phyloP scores from a whole-genome alignment of 2,797 vertebrate species.

The Tiaroga cobitis region DNA sequence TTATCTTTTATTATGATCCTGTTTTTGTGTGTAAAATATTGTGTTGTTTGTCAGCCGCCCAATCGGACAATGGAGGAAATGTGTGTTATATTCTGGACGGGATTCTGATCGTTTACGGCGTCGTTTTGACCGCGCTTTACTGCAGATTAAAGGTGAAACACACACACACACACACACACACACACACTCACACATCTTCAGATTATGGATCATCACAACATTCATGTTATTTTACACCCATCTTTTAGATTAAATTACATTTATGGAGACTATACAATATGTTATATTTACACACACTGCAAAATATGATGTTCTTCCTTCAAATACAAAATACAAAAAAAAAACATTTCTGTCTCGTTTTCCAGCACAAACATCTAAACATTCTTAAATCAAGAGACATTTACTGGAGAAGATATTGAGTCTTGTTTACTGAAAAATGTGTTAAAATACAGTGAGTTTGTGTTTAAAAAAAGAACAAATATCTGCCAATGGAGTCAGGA shows the following conservation, averaged over 20 bases:
- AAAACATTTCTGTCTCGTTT: too few species aligned
- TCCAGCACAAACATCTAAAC: not conserved
- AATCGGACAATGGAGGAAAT: constrained; percentile 42
- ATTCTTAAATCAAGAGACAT: not conserved
- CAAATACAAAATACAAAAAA: too few species aligned
- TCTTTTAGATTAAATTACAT: not conserved
- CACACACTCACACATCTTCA: too few species aligned
- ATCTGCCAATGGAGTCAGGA: too few species aligned
- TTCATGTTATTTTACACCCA: not conserved
- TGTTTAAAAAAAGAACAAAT: too few species aligned
- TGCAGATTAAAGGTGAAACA: constrained; percentile 84
- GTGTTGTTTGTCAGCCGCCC: constrained; percentile 11
- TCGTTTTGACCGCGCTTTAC: constrained; percentile 85
- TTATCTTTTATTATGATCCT: too few species aligned
- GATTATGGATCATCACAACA: too few species aligned
- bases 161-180: too few species aligned
- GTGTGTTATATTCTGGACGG: constrained; percentile 87
- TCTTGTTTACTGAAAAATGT: too few species aligned
- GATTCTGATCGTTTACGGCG: constrained; percentile 85
- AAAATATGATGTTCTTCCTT: too few species aligned
- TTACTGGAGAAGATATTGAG: not conserved
- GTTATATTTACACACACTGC: too few species aligned
- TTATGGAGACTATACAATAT: not conserved
- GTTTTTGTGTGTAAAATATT: not conserved
- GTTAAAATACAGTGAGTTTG: too few species aligned